These are phyloP conservation scores for Ceratina calcarata DNA, from an alignment of 1,140 invertebrate species.

Conservation along the genomic window DNA sequence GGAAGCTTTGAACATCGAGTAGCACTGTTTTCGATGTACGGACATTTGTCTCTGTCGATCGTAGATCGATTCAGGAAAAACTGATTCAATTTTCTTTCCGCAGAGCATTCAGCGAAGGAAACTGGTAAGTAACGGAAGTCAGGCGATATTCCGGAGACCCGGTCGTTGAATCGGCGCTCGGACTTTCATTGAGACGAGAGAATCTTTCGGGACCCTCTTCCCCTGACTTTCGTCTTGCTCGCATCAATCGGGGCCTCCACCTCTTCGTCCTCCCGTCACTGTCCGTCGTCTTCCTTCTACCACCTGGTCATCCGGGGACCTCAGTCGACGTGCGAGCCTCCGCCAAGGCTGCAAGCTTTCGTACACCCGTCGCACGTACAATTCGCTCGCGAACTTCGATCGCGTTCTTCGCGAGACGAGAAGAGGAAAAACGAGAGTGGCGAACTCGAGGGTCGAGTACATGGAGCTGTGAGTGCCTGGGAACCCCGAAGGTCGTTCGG, in stretches of 20 bases:
- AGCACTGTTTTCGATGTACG: no score
- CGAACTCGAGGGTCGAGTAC: not conserved
- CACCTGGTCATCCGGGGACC: constrained; percentile 40
- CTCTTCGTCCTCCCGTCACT: constrained; percentile 34
- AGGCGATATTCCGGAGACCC: not conserved
- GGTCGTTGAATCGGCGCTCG: not conserved
- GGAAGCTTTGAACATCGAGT: not conserved
- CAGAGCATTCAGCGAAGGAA: not conserved
- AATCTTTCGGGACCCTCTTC: constrained; percentile 14
- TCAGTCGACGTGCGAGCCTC: constrained; percentile 63
- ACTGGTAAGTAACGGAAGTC: not conserved
- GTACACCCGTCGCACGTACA: constrained; percentile 6
- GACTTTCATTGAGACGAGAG: constrained; percentile 36
- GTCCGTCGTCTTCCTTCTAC: constrained; percentile 49
- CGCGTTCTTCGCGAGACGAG: not conserved
- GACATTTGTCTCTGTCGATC: no score
- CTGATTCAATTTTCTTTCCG: no score
- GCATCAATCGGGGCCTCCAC: constrained; percentile 18
- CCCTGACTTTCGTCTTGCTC: constrained; percentile 33
- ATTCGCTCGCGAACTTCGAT: constrained; percentile 14
- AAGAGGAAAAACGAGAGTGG: constrained; percentile 8
- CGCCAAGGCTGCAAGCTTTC: constrained; percentile 33
- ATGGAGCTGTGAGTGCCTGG: constrained; percentile 33
- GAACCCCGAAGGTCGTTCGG: not conserved
- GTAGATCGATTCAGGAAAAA: no score